These are phyloP conservation scores for Diaprepes abbreviatus DNA, from an alignment of 2,888 invertebrate species.

Conservation along the genomic window DNA sequence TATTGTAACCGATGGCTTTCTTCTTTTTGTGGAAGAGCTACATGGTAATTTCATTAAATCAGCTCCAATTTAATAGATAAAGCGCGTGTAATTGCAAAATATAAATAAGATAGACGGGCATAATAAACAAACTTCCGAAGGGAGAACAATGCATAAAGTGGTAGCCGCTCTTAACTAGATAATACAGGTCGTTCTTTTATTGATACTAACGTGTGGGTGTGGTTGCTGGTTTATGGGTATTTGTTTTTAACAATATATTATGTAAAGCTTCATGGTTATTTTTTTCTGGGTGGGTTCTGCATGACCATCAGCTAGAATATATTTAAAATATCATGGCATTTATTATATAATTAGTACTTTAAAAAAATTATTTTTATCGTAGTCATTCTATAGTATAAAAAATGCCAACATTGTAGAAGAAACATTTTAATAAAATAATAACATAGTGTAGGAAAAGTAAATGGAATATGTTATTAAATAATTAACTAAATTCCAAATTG, in stretches of 20 bases:
- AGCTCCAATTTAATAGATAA: slow-evolving; percentile 57
- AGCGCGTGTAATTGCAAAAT: slow-evolving; percentile 59
- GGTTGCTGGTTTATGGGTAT: slow-evolving; percentile 16
- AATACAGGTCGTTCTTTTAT: slow-evolving; percentile 16
- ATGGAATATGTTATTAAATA: no score
- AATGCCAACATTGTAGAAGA: no score
- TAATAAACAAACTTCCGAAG: slow-evolving; percentile 51
- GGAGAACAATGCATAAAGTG: slow-evolving; percentile 58
- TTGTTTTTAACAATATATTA: slow-evolving; percentile 11
- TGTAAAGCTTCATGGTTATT: background rate
- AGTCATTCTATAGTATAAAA: no score
- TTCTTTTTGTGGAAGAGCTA: background rate
- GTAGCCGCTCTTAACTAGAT: slow-evolving; percentile 34
- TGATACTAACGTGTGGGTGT: slow-evolving; percentile 45
- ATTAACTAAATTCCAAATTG: no score
- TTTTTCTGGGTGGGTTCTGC: no score
- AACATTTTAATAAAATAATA: no score
- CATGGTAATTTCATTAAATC: slow-evolving; percentile 41
- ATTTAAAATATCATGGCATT: no score
- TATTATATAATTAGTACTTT: no score
- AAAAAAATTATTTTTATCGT: no score
- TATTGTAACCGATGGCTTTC: background rate
- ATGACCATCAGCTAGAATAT: no score
- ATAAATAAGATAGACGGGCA: slow-evolving; percentile 57
- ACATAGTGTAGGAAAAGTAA: no score